Percentiles rank a stretch among this genome's conserved stretches.
phyloP scores from a whole-genome alignment of 2,797 vertebrate genomes.

The Morelia viridis region DNA sequence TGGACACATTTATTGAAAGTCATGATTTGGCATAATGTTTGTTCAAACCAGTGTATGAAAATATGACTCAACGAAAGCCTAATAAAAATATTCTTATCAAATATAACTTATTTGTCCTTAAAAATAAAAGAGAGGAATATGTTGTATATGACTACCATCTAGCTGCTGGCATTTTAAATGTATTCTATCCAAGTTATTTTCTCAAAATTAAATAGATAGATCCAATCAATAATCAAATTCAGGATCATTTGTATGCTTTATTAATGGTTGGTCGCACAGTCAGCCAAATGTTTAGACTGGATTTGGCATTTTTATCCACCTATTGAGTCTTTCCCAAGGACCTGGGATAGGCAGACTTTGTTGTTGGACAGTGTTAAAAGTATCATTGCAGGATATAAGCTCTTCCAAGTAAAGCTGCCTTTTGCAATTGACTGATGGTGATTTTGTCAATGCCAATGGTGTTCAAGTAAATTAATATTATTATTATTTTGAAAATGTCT shows the following conservation, averaged over 20 bases:
- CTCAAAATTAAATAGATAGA: background rate
- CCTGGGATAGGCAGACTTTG: no score
- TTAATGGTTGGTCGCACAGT: background rate
- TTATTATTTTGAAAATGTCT: slow-evolving; percentile 17
- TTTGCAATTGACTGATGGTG: no score
- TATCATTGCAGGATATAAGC: background rate
- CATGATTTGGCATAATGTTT: background rate
- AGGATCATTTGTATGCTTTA: slow-evolving; percentile 24
- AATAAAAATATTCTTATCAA: background rate
- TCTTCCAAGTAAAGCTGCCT: no score
- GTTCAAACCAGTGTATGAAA: background rate
- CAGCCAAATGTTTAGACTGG: background rate
- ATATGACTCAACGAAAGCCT: background rate
- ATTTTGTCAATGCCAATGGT: no score
- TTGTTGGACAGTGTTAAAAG: no score
- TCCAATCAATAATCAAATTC: slow-evolving; percentile 29
- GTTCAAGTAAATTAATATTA: no score
- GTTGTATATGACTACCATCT: slow-evolving; percentile 31
- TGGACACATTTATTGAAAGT: background rate
- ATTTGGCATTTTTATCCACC: no score
- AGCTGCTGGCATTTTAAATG: slow-evolving; percentile 43
- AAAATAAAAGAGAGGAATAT: slow-evolving; percentile 29
- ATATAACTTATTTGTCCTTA: slow-evolving; percentile 9
- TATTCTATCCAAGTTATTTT: slow-evolving; percentile 39
- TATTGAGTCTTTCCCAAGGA: background rate